phyloP scores from a whole-genome alignment of 2,888 invertebrate genomes.

The Andrena bicolor region DNA sequence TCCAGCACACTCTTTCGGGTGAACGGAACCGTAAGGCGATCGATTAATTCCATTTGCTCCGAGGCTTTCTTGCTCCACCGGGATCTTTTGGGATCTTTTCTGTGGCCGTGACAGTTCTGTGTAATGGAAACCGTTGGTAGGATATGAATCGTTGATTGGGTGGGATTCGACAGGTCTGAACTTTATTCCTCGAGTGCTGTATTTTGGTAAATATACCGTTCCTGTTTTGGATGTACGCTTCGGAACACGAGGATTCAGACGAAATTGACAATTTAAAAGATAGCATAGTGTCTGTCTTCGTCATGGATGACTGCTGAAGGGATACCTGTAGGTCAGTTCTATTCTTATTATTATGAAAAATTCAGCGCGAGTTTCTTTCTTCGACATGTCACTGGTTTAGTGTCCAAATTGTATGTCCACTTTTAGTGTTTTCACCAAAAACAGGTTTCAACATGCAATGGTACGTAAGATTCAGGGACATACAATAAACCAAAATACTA shows the following conservation, averaged over 20 bases:
- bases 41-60: constrained; percentile 30
- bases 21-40: not conserved
- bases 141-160: not conserved
- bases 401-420: too few relatives aligned
- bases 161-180: not conserved
- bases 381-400: too few relatives aligned
- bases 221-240: not conserved
- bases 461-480: too few relatives aligned
- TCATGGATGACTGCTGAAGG: constrained; percentile 9
- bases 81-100: not conserved
- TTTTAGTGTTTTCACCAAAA: too few relatives aligned
- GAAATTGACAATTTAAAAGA: constrained; percentile 16
- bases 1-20: constrained; percentile 9
- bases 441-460: too few relatives aligned
- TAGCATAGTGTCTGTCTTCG: not conserved
- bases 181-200: not conserved
- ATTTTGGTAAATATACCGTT: not conserved
- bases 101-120: not conserved
- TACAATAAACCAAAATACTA: too few relatives aligned
- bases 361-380: not conserved
- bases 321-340: not conserved
- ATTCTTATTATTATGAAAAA: not conserved
- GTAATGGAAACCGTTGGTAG: not conserved
- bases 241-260: too few relatives aligned
- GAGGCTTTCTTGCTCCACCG: not conserved